Conservation (phyloP, 2,113 vertebrate genomes). For the Alosa alosa region DNA sequence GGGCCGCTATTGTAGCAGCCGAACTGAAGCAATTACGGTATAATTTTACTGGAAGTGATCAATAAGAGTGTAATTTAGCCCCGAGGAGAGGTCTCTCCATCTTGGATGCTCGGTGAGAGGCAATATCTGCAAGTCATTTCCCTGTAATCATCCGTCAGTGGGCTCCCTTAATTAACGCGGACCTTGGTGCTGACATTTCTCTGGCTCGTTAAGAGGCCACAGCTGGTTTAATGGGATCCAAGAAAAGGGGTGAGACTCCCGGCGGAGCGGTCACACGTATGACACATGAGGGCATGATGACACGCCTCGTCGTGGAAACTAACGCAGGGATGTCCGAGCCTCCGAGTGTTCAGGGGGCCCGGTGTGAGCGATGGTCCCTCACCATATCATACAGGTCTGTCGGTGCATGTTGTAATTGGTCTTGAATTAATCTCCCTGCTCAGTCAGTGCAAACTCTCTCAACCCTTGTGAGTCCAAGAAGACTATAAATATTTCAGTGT, state of each 20-base stretch:
- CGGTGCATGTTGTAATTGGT: conserved; percentile 53
- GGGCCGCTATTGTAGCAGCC: conserved; percentile 36
- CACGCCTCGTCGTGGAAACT: conserved; percentile 22
- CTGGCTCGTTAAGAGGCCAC: conserved; percentile 57
- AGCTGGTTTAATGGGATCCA: conserved; percentile 34
- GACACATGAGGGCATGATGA: conserved; percentile 16
- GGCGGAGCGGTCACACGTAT: conserved; percentile 33
- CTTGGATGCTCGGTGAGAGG: conserved; percentile 42
- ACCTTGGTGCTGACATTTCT: conserved; percentile 61
- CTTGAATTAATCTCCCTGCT: conserved; percentile 50
- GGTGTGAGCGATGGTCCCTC: conserved; percentile 16
- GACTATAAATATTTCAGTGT: conserved; percentile 61
- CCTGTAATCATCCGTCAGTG: conserved; percentile 61
- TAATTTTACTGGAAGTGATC: conserved; percentile 58
- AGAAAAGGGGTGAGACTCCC: conserved; percentile 40
- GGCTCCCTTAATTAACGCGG: conserved; percentile 60
- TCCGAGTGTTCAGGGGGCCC: not conserved
- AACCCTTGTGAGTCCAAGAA: conserved; percentile 50
- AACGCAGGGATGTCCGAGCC: not conserved
- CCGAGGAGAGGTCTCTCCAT: conserved; percentile 41
- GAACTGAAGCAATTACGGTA: conserved; percentile 51
- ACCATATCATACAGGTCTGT: conserved; percentile 19
- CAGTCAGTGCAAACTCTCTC: conserved; percentile 42
- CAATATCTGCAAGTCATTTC: conserved; percentile 60
- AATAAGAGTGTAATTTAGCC: conserved; percentile 62